A percentile compares a stretch with the other conserved stretches of the same genome.
phyloP scores from a whole-genome alignment of 1,140 invertebrate genomes.

The Halictus rubicundus region DNA sequence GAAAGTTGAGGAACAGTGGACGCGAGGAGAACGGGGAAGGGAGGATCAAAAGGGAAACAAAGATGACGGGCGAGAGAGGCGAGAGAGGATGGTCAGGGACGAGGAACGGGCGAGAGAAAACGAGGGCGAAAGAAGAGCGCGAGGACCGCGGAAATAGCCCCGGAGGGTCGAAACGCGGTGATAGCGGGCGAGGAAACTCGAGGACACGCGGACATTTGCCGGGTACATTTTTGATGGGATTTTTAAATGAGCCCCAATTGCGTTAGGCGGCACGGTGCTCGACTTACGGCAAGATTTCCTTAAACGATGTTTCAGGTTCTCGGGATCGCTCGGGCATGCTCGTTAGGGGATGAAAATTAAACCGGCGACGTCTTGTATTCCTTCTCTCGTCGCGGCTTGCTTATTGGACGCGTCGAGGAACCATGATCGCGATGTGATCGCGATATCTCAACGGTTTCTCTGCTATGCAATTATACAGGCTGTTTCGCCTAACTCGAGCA shows the following conservation, averaged over 20 bases:
- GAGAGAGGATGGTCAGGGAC: conserved; percentile 14
- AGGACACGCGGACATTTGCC: conserved; percentile 63
- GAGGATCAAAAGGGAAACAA: not conserved
- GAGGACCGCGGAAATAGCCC: conserved; percentile 55
- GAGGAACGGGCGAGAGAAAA: conserved; percentile 33
- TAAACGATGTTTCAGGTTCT: conserved; percentile 73
- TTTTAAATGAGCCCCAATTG: conserved; percentile 80
- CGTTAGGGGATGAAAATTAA: conserved; percentile 59
- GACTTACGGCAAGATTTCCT: conserved; percentile 75
- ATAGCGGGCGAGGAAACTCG: conserved; percentile 25
- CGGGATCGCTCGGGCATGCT: conserved; percentile 44
- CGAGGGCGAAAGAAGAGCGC: conserved; percentile 43
- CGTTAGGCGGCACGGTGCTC: conserved; percentile 71
- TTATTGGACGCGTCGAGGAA: not conserved
- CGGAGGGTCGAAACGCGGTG: conserved; percentile 45
- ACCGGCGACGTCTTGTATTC: conserved; percentile 41
- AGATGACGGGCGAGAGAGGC: not conserved
- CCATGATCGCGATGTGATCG: too few relatives aligned
- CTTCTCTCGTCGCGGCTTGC: conserved; percentile 16
- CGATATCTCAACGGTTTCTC: too few relatives aligned
- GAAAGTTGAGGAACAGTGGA: not conserved
- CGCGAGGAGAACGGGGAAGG: not conserved
- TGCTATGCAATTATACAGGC: too few relatives aligned
- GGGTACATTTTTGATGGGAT: conserved; percentile 79
- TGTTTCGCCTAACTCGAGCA: too few relatives aligned